phyloP scores from a whole-genome alignment of 2,113 vertebrate genomes.

The Hiodon alosoides region DNA sequence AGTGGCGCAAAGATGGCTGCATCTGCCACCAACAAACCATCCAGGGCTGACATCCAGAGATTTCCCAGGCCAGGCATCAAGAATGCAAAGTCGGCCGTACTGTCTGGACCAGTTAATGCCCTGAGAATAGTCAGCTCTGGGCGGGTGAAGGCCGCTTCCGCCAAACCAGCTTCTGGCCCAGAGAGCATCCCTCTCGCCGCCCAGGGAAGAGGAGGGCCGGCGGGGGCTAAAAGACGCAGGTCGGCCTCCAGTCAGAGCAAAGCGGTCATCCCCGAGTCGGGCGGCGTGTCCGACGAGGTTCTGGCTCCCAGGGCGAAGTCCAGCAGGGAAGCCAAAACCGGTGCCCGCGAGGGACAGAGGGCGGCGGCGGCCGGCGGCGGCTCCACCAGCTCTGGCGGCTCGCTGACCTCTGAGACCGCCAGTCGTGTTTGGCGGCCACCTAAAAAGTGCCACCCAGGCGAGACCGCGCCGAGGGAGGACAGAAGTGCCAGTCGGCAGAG shows the following conservation, averaged over 20 bases:
- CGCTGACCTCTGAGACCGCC: not conserved
- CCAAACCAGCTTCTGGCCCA: conserved; percentile 40
- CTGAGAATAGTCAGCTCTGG: conserved; percentile 32
- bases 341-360: not conserved
- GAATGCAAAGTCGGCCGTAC: conserved; percentile 65
- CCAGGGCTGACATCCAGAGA: conserved; percentile 66
- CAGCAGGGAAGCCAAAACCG: too few species aligned
- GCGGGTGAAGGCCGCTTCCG: conserved; percentile 30
- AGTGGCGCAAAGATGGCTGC: conserved; percentile 26
- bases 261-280: not conserved
- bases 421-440: not conserved
- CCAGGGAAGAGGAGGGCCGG: not conserved
- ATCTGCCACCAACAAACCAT: conserved; percentile 53
- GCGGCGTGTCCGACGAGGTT: not conserved
- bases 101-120: conserved; percentile 18
- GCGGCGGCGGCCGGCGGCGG: not conserved
- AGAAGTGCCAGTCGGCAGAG: not conserved
- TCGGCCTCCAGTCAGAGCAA: not conserved
- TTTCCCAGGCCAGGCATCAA: conserved; percentile 78
- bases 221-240: not conserved
- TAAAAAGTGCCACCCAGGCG: not conserved
- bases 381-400: not conserved
- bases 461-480: not conserved
- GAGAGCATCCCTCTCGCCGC: conserved; percentile 28
- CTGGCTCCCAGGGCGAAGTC: not conserved